Percentiles rank a stretch among this genome's conserved stretches.
Evolutionary conservation across 2,113 vertebrate species (phyloP).

Genomic region (Eretmodus cyanostictus): DNA sequence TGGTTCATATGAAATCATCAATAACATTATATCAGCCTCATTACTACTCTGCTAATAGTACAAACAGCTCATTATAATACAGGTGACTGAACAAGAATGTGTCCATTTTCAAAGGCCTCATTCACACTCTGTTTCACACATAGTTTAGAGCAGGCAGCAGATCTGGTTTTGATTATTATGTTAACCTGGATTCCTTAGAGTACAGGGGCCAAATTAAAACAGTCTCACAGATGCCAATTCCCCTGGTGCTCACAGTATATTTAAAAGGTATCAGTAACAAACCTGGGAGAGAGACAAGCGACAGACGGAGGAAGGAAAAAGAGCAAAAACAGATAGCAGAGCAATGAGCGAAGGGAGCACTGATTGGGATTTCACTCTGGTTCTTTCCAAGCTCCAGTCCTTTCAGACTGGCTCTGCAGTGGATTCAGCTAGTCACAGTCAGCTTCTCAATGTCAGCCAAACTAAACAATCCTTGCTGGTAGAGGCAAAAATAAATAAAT

Average conservation of each 20-base stretch:
- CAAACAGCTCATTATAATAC: neutral
- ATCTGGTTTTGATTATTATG: slow-evolving; percentile 64
- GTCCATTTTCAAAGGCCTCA: slow-evolving; percentile 18
- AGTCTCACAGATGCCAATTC: slow-evolving; percentile 45
- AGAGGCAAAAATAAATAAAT: neutral
- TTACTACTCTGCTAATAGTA: neutral
- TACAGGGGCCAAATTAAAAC: slow-evolving; percentile 59
- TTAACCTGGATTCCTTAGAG: slow-evolving; percentile 64
- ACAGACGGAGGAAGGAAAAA: neutral
- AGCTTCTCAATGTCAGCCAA: slow-evolving; percentile 29
- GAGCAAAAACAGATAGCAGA: neutral
- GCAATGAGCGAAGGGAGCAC: neutral
- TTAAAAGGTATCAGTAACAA: slow-evolving; percentile 60
- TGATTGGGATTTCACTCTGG: neutral
- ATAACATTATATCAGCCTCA: neutral
- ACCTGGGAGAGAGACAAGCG: neutral
- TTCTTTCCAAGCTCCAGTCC: neutral
- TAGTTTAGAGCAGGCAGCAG: slow-evolving; percentile 30
- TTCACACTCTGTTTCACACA: slow-evolving; percentile 61
- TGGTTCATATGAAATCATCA: neutral
- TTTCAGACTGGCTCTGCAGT: neutral
- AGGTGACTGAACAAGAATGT: neutral
- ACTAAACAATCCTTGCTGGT: slow-evolving; percentile 21
- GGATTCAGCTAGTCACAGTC: neutral
- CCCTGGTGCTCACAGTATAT: slow-evolving; percentile 32